Evolutionary conservation across 2,888 invertebrate genomes (phyloP), one percentile per base, ranked within the genome.

Genomic region (Mantis religiosa): DNA sequence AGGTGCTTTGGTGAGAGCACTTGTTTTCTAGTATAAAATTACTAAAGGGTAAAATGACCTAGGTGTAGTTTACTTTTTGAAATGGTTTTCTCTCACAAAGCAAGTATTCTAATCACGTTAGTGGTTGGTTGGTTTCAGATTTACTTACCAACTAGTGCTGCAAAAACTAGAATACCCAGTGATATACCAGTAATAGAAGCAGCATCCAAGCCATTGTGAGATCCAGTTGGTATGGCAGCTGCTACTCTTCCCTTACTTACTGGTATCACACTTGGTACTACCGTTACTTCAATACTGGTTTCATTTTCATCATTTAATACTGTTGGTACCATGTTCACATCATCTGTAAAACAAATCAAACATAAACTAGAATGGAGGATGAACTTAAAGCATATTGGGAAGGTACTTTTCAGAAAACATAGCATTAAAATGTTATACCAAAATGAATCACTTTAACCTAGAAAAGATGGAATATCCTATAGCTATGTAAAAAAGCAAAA

Each of bases 141-240:
- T n/a, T 81, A 90, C 91, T 90, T 89, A 91, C 91, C 91, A 84
- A 95, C 94, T 82, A 96, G 92, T 9, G 95, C 96, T 84, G 95
- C 95, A 89, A 96, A 92, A 83, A 95, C 95, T 90, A 96, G 93
- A 90, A 96, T 95, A 84, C 95, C 96, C 91, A 96, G 94, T 71
- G 96, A 95, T 91, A 96, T 96, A 25, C 96, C 96, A 30, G 96
- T 95, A 90, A 96, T 96, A 83, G 94, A 94, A 12, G 95, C 95
- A 71, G 95, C 95, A 91, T 95, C 95, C 93, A 95, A 92, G 71
- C 91, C 91, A 20, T 88, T 82, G 12, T 86, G 84, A 9, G 84
- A 41, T 1, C 15, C 41, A 41, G 12, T 47, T 41, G 41, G 85
- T 15, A 82, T 82, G 27, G 87, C 28, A 34, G 82, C 82, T 34